Evolutionary conservation across 2,797 vertebrate species (phyloP).

Genomic region (Euphonia xanthogaster): DNA sequence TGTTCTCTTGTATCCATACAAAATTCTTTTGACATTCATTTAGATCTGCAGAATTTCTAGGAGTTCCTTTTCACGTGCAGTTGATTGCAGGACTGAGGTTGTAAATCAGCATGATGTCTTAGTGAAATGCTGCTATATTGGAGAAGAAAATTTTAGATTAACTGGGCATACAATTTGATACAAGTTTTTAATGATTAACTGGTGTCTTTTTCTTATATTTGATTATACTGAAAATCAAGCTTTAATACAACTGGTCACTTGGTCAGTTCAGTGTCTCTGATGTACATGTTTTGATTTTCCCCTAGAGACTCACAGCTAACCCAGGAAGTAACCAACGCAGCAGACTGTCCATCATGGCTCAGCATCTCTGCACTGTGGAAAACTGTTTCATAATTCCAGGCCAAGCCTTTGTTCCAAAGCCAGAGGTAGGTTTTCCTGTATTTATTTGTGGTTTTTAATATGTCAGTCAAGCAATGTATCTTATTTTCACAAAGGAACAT

Average conservation of each 20-base stretch:
- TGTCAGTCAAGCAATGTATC: background rate
- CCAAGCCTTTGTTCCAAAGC: conserved; percentile 90
- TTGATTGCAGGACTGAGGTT: background rate
- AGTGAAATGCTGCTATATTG: background rate
- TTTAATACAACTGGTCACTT: background rate
- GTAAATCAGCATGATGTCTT: background rate
- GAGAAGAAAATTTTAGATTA: background rate
- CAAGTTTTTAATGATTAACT: background rate
- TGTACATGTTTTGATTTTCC: background rate
- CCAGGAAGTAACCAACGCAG: conserved; percentile 86
- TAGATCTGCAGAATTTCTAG: background rate
- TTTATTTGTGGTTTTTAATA: background rate
- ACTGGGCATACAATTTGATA: background rate
- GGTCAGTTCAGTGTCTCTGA: background rate
- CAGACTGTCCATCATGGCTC: conserved; percentile 94
- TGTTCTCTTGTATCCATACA: background rate
- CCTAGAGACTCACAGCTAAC: conserved; percentile 87
- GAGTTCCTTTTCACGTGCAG: background rate
- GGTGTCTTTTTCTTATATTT: background rate
- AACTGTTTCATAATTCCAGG: conserved; percentile 90
- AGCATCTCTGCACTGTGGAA: conserved; percentile 88
- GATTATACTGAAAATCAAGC: background rate
- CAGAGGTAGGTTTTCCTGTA: conserved; percentile 79
- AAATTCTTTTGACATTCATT: background rate
- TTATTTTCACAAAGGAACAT: background rate